Evolutionary conservation across 2,888 invertebrate species (phyloP).

Genomic region (Phoronis australis): DNA sequence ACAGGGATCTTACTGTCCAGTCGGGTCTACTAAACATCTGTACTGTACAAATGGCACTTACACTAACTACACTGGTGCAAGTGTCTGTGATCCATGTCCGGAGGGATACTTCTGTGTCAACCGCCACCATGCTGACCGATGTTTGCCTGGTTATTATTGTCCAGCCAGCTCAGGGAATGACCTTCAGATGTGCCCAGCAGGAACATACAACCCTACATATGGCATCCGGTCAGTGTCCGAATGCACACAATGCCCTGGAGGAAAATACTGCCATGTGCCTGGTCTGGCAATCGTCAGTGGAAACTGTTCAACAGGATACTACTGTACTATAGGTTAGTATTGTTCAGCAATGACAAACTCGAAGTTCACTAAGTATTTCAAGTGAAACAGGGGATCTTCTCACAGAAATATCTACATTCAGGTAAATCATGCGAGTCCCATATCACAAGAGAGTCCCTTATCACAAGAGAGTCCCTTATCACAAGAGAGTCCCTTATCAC

Average conservation of each 20-base stretch:
- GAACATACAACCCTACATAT: slow-evolving; percentile 38
- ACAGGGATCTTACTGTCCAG: slow-evolving; percentile 37
- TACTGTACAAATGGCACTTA: slow-evolving; percentile 47
- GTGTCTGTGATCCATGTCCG: slow-evolving; percentile 42
- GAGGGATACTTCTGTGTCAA: slow-evolving; percentile 41
- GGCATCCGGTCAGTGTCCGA: slow-evolving; percentile 29
- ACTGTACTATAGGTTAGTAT: slow-evolving; percentile 36
- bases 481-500: too few relatives aligned
- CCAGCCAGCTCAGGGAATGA: slow-evolving; percentile 43
- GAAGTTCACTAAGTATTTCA: too few relatives aligned
- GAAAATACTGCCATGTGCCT: slow-evolving; percentile 37
- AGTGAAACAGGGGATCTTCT: too few relatives aligned
- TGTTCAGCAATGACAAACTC: too few relatives aligned
- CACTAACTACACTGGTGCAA: slow-evolving; percentile 43
- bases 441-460: too few relatives aligned
- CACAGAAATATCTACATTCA: too few relatives aligned
- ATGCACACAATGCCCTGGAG: slow-evolving; percentile 46
- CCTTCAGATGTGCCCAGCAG: slow-evolving; percentile 41
- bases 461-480: too few relatives aligned
- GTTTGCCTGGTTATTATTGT: slow-evolving; percentile 40
- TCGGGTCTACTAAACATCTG: slow-evolving; percentile 29
- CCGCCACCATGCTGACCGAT: slow-evolving; percentile 38
- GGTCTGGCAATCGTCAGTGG: slow-evolving; percentile 29
- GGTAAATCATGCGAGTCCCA: too few relatives aligned
- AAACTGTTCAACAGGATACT: slow-evolving; percentile 41